Evolutionary conservation across 1,140 invertebrate genomes (phyloP), one percentile per base, ranked within the genome.

Genomic region (Drosophila oshimai): DNA sequence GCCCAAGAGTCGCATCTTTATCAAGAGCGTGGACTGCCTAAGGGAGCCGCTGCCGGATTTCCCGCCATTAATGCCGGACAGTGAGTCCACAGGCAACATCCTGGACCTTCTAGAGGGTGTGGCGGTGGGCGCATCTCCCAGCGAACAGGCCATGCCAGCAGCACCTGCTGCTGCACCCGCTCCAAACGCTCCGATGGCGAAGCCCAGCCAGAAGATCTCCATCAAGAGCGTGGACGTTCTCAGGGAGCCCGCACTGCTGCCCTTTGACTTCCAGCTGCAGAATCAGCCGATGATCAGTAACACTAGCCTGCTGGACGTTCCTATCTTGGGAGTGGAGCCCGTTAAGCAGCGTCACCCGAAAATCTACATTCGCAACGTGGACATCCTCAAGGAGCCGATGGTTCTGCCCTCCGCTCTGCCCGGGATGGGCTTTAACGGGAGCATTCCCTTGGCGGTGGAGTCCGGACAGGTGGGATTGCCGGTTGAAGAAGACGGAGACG

Each of bases 181-280:
- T 7, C 10, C 31, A 9, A 17, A 22, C 4, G 10, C 12, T 10
- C 39, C 29, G 4, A 33, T 50, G 6, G 22, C 53, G 0, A 86
- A 80, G 9, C 36, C 57, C 9, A 71, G 69, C n/a, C 89, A 90
- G 49, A 90, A 90, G 64, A 90, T 90, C 13, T 90, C 87, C 3
- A 90, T 90, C 7, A 90, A 90, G 45, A 90, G 89, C 47, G 89
- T 90, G 5, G 89, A 90, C 51, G 89, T 90, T 3, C 55, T 90
- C 2, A 49, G 89, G 2, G 87, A 90, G 36, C 83, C 89, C 0
- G 75, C 81, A 0, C 33, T 90, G 29, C 17, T 90, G 51, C 73
- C 84, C 18, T 74, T 74, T 12, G 79, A 90, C 39, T 90, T 78
- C 33, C 84, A 74, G 17, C 37, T 90, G 45, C 68, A 26, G 4